Conservation (phyloP, 2,113 vertebrate species). For the Gadus chalcogrammus region DNA sequence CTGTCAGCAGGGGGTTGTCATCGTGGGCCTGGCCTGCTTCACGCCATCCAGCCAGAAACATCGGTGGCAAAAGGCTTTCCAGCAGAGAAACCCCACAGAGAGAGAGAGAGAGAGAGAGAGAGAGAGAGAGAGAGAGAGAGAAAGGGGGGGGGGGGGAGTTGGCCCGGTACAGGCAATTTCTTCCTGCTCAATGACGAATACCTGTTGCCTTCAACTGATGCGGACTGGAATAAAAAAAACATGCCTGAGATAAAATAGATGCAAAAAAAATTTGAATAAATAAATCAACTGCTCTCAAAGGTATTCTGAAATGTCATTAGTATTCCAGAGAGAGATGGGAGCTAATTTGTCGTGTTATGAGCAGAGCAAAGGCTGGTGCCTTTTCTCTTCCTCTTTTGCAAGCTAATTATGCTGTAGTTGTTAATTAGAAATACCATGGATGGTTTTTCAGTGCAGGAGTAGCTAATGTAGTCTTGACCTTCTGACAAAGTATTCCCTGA, state of each 20-base stretch:
- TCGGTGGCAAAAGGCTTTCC: not conserved
- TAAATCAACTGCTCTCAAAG: slow-evolving; percentile 14
- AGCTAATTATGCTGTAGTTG: slow-evolving; percentile 54
- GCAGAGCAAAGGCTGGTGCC: slow-evolving; percentile 46
- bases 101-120: no score
- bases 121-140: no score
- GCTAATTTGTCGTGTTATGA: slow-evolving; percentile 52
- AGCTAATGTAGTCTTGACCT: slow-evolving; percentile 57
- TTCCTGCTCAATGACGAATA: not conserved
- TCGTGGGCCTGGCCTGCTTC: slow-evolving; percentile 27
- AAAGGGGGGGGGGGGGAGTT: no score
- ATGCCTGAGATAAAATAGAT: slow-evolving; percentile 7
- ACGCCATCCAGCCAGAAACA: slow-evolving; percentile 13
- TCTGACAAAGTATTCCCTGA: slow-evolving; percentile 39
- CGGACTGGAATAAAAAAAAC: slow-evolving; percentile 8
- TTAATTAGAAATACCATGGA: slow-evolving; percentile 57
- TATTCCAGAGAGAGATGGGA: slow-evolving; percentile 15
- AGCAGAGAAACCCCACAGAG: not conserved
- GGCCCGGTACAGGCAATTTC: not conserved
- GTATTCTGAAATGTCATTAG: slow-evolving; percentile 49
- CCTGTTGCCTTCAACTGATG: not conserved
- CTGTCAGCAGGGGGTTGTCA: slow-evolving; percentile 53
- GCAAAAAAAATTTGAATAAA: slow-evolving; percentile 2
- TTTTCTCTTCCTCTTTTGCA: slow-evolving; percentile 43
- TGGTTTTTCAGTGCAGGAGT: slow-evolving; percentile 37